phyloP scores from a whole-genome alignment of 2,113 vertebrate species.

The Romanogobio albipinnatus region DNA sequence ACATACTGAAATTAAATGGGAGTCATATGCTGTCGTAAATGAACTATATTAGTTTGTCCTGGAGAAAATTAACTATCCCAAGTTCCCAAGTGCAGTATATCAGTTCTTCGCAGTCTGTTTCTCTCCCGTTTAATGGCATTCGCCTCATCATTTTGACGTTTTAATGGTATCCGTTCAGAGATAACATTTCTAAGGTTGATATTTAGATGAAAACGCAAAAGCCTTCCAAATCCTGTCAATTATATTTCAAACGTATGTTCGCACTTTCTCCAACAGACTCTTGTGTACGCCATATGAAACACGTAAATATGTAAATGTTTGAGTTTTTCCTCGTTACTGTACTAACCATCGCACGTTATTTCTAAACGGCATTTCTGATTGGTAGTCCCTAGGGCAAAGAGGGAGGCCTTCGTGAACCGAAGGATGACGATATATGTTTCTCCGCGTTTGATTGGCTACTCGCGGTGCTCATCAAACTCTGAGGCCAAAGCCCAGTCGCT shows the following conservation, averaged over 20 bases:
- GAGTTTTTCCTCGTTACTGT: neutral
- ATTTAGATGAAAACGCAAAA: neutral
- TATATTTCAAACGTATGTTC: neutral
- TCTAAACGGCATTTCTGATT: slow-evolving; percentile 54
- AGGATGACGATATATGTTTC: slow-evolving; percentile 26
- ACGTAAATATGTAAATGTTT: slow-evolving; percentile 8
- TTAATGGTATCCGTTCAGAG: neutral
- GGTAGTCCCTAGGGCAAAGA: slow-evolving; percentile 50
- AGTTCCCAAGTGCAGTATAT: neutral
- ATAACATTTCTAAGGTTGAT: neutral
- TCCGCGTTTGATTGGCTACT: slow-evolving; percentile 35
- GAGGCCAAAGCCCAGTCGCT: slow-evolving; percentile 52
- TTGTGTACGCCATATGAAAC: neutral
- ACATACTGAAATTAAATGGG: neutral
- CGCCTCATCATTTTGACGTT: neutral
- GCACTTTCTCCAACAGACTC: neutral
- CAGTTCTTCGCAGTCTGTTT: neutral
- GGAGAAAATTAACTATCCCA: neutral
- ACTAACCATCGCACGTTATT: slow-evolving; percentile 33
- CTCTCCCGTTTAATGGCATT: neutral
- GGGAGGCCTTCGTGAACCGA: slow-evolving; percentile 13
- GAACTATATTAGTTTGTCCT: neutral
- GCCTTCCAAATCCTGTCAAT: neutral
- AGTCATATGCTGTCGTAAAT: neutral
- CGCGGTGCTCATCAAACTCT: neutral